These are phyloP conservation scores for Melieria omissa DNA, from an alignment of 2,888 invertebrate species.

Conservation along the genomic window DNA sequence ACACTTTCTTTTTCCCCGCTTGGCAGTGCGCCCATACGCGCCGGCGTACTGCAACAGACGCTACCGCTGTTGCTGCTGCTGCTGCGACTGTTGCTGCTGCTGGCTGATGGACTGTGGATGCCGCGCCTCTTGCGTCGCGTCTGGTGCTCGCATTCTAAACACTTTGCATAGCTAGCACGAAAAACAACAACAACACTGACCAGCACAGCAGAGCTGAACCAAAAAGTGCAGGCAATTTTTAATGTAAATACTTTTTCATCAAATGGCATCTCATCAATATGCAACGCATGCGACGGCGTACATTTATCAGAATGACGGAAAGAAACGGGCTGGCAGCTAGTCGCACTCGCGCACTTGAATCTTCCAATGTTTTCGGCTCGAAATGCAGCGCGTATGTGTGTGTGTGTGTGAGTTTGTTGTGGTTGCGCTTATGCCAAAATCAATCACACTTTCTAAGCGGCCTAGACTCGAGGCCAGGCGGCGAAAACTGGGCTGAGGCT, in stretches of 20 bases:
- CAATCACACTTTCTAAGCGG: slow-evolving; percentile 62
- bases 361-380: background rate
- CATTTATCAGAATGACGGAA: slow-evolving; percentile 54
- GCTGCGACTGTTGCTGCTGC: background rate
- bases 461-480: slow-evolving; percentile 26
- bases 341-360: slow-evolving; percentile 5
- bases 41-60: slow-evolving; percentile 10
- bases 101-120: no score
- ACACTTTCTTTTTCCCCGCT: slow-evolving; percentile 33
- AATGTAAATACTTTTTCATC: slow-evolving; percentile 32
- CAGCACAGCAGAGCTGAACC: slow-evolving; percentile 27
- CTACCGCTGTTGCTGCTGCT: slow-evolving; percentile 16
- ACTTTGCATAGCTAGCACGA: slow-evolving; percentile 24
- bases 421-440: slow-evolving; percentile 52
- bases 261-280: slow-evolving; percentile 48
- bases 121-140: no score
- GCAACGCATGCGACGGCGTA: slow-evolving; percentile 49
- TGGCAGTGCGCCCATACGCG: slow-evolving; percentile 24
- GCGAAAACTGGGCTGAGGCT: slow-evolving; percentile 23
- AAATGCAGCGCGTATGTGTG: slow-evolving; percentile 2
- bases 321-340: slow-evolving; percentile 54
- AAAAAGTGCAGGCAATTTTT: slow-evolving; percentile 32
- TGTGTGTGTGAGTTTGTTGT: background rate
- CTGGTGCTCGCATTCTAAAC: slow-evolving; percentile 34
- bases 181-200: slow-evolving; percentile 8